Evolutionary conservation across 2,888 invertebrate species (phyloP), one percentile per base, ranked within the genome.

Genomic region (Pinctada fucata): DNA sequence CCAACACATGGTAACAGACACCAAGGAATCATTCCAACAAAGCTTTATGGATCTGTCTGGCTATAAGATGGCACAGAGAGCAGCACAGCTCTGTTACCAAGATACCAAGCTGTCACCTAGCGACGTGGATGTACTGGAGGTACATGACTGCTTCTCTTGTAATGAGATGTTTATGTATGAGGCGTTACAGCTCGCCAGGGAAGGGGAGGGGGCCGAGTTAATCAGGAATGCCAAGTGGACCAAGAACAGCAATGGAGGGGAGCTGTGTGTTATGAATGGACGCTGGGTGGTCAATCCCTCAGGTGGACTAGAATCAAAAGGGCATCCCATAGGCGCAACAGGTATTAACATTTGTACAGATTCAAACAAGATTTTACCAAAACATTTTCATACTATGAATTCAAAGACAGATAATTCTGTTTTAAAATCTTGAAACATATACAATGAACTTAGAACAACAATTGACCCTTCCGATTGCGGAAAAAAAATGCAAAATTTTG

Each of bases 131-230:
- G 88, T 90, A 10, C 48, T 89, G 45, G 89, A 89, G 81, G 95
- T 75, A 93, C 99, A 99, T 88, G 99, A 99, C 92, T 99, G 99
- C 93, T 99, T 99, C 92, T 97, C 99, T 3, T 96, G 97, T 5
- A 99, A 99, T 92, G 99, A 99, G 92, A 93, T 99, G 85, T 96
- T 99, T 76, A 98, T 98, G 0, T 99, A 99, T 89, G 99, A 99
- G 94, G 99, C 98, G 0, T 94, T 99, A 48, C 87, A 87, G 58
- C 81, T 90, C n/a, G 85, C 86, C 2, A 80, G 81, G 8, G 87
- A 87, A 64, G 90, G 90, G 0, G 72, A 78, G 72, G 89, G 85
- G 2, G 79, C 77, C 8, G 80, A 84, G 48, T 76, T 90, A 72
- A 81, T 90, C 48, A 80, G 84, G 48, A 83, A 84, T 72, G 87